phyloP scores from a whole-genome alignment of 1,140 invertebrate genomes.

The Sinonovacula constricta region DNA sequence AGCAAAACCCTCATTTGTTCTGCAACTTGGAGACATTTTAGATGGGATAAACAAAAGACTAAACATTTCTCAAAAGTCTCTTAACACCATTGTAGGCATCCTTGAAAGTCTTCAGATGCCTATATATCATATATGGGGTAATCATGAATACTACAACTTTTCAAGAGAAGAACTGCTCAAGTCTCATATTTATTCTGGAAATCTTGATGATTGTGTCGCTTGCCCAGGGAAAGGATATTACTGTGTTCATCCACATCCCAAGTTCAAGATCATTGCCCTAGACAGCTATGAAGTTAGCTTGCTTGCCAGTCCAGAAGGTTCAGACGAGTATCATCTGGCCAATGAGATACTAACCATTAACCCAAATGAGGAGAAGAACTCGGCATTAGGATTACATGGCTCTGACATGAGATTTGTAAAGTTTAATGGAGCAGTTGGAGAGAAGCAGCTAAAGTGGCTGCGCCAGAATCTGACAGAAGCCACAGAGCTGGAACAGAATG shows the following conservation, averaged over 20 bases:
- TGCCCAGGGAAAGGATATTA: slow-evolving; percentile 64
- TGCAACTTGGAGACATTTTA: slow-evolving; percentile 78
- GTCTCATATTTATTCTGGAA: slow-evolving; percentile 52
- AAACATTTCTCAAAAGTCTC: slow-evolving; percentile 45
- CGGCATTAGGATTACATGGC: slow-evolving; percentile 67
- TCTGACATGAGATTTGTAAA: slow-evolving; percentile 69
- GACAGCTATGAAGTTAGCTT: slow-evolving; percentile 77
- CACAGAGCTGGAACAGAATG: slow-evolving; percentile 61
- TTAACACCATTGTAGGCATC: slow-evolving; percentile 51
- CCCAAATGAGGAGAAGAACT: slow-evolving; percentile 68
- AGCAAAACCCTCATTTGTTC: too few relatives aligned
- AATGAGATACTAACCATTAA: slow-evolving; percentile 64
- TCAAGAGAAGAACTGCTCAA: slow-evolving; percentile 60
- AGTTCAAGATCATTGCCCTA: slow-evolving; percentile 70
- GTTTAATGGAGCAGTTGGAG: slow-evolving; percentile 76
- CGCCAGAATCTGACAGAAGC: slow-evolving; percentile 67
- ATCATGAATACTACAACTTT: slow-evolving; percentile 79
- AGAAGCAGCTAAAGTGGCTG: slow-evolving; percentile 74
- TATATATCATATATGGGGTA: slow-evolving; percentile 76
- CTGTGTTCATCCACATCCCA: slow-evolving; percentile 64
- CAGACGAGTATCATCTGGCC: slow-evolving; percentile 39
- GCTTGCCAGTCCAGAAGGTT: slow-evolving; percentile 61
- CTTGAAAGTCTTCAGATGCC: slow-evolving; percentile 60
- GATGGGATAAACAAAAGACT: slow-evolving; percentile 71
- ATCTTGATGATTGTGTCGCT: slow-evolving; percentile 9